phyloP scores from a whole-genome alignment of 2,113 vertebrate genomes.

The Silurus asotus region DNA sequence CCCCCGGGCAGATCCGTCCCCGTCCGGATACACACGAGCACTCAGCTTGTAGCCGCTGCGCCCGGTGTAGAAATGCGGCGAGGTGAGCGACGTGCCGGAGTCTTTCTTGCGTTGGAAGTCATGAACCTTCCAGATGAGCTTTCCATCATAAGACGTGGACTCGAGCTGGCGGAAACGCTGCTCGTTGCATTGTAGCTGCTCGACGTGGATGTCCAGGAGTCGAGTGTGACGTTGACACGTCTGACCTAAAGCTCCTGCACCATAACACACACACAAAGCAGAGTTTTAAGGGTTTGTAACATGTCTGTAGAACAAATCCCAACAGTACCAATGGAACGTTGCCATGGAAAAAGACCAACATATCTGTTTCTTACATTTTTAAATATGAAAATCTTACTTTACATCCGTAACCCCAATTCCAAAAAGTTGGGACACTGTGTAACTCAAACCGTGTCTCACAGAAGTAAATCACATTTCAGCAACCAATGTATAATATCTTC shows the following conservation, averaged over 20 bases:
- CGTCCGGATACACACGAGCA: slow-evolving; percentile 81
- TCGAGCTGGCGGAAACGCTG: slow-evolving; percentile 83
- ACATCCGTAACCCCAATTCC: no score
- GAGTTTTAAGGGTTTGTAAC: background rate
- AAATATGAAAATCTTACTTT: no score
- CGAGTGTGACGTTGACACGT: slow-evolving; percentile 76
- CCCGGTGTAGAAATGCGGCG: slow-evolving; percentile 85
- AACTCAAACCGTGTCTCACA: no score
- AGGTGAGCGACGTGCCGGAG: slow-evolving; percentile 78
- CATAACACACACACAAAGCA: background rate
- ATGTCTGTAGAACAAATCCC: background rate
- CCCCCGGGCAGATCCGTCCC: slow-evolving; percentile 82
- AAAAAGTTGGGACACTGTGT: no score
- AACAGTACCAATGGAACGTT: background rate
- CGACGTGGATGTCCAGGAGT: slow-evolving; percentile 77
- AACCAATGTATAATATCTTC: no score
- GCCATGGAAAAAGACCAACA: no score
- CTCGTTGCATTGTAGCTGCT: slow-evolving; percentile 80
- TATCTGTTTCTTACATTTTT: no score
- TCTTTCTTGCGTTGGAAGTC: slow-evolving; percentile 79
- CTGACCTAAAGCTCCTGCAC: slow-evolving; percentile 73
- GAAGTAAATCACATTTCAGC: no score
- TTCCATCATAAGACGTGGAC: slow-evolving; percentile 81
- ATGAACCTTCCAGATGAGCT: slow-evolving; percentile 89
- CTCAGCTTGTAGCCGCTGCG: slow-evolving; percentile 87